A percentile compares a stretch with the other conserved stretches of the same genome.
These are phyloP conservation scores for Syrphus vitripennis DNA, from an alignment of 2,888 invertebrate species.

Conservation along the genomic window DNA sequence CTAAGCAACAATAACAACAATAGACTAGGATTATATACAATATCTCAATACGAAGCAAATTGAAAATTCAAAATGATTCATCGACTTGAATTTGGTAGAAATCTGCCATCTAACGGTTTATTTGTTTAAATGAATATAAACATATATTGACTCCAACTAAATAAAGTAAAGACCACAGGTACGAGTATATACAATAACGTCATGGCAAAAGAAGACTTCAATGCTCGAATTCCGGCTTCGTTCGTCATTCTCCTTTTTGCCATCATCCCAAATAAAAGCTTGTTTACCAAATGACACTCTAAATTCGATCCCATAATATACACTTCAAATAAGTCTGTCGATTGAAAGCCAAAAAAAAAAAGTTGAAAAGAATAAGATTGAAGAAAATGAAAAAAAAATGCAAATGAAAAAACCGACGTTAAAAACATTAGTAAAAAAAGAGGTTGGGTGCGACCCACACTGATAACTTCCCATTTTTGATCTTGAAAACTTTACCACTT, in stretches of 20 bases:
- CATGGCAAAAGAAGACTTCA: not conserved
- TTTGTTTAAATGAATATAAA: no score
- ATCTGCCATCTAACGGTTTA: no score
- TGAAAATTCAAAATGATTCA: conserved; percentile 68
- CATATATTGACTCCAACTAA: no score
- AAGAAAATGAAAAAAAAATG: not conserved
- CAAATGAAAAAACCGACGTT: no score
- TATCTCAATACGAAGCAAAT: conserved; percentile 58
- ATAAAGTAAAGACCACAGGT: no score
- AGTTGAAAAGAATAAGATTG: no score
- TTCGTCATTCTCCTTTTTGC: not conserved
- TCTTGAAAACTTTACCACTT: no score
- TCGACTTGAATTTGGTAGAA: not conserved
- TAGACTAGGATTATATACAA: no score
- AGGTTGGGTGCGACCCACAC: no score
- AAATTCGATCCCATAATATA: not conserved
- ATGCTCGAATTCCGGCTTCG: conserved; percentile 1
- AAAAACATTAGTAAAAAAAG: no score
- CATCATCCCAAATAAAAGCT: conserved; percentile 22
- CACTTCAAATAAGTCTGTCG: not conserved
- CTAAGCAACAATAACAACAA: no score
- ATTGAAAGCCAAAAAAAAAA: not conserved
- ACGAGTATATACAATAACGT: not conserved
- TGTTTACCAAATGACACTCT: conserved; percentile 58
- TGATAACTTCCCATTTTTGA: no score